Base-by-base conservation (phyloP, 2,888 invertebrate genomes). In the Polydrusus cervinus region DNA sequence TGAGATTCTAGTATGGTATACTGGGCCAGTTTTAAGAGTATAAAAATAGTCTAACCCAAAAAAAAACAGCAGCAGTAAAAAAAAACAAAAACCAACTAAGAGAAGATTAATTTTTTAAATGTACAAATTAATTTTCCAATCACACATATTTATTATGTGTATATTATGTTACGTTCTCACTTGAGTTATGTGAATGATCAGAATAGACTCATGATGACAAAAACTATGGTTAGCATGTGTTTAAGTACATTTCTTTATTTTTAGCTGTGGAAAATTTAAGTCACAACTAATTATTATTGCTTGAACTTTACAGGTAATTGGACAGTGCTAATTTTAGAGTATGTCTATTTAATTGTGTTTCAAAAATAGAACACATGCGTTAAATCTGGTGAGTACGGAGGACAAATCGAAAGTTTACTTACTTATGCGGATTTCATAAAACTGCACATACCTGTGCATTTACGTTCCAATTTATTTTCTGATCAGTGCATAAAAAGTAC, bases 221-320 rank as follows among this genome's bases (percentile, higher is more conserved):
- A 47, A 47, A 47, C 47, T 47, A 47, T 43, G 6, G n/a, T 5
- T 6, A 6, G 47, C 14, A 47, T 16, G 9, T 16, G 9, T 47
- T 6, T 16, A 47, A 47, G 47, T 8, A 5, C 14, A 47, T 6
- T 14, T n/a, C 6, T 16, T 51, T 51, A 53, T 53, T 51, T 65
- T 65, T 49, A 51, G 30, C 14, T 34, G 6, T 34, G 14, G 16
- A 65, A 65, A 65, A 51, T 51, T n/a, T 64, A 11, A n/a, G 53
- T 53, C 25, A 30, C 6, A 6, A 53, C 65, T 51, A 65, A 51
- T 65, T 65, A 65, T 45, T 51, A 34, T 51, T 45, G 34, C 34
- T 65, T 51, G 34, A 65, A 65, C 51, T 65, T 65, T 65, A 65
- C 14, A 34, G 65, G 11, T 65, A 65, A 65, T 65, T 65, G 34